These are phyloP conservation scores for Oncorhynchus mykiss DNA, from an alignment of 2,113 vertebrate genomes.

Conservation along the genomic window DNA sequence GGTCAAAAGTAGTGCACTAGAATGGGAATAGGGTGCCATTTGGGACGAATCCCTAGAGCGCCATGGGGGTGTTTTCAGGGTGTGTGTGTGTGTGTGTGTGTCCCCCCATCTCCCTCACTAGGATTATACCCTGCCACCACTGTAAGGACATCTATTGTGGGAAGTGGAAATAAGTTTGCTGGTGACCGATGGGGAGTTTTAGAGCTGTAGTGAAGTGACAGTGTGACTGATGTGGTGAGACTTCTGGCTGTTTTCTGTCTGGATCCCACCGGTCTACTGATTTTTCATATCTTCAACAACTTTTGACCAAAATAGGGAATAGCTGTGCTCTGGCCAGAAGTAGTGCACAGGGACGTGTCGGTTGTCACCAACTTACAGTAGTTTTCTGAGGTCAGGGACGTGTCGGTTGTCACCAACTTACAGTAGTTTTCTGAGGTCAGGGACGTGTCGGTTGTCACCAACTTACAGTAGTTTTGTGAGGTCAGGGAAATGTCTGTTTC, in stretches of 20 bases:
- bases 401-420: slow-evolving; percentile 55
- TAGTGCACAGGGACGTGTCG: slow-evolving; percentile 25
- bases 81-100: background rate
- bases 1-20: too few species aligned
- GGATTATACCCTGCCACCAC: slow-evolving; percentile 64
- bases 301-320: too few species aligned
- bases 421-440: slow-evolving; percentile 40
- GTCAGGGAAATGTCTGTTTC: slow-evolving; percentile 60
- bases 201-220: slow-evolving; percentile 48
- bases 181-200: slow-evolving; percentile 52
- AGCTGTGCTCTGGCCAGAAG: too few species aligned
- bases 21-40: too few species aligned
- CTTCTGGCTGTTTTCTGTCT: slow-evolving; percentile 12
- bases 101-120: slow-evolving; percentile 10
- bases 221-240: slow-evolving; percentile 64
- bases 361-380: slow-evolving; percentile 40
- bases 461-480: too few species aligned
- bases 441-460: slow-evolving; percentile 52
- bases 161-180: slow-evolving; percentile 52
- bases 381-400: slow-evolving; percentile 49
- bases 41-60: background rate
- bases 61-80: background rate
- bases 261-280: too few species aligned
- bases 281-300: too few species aligned
- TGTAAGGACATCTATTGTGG: slow-evolving; percentile 60